phyloP scores from a whole-genome alignment of 1,140 invertebrate species.

The Drosophila erecta region DNA sequence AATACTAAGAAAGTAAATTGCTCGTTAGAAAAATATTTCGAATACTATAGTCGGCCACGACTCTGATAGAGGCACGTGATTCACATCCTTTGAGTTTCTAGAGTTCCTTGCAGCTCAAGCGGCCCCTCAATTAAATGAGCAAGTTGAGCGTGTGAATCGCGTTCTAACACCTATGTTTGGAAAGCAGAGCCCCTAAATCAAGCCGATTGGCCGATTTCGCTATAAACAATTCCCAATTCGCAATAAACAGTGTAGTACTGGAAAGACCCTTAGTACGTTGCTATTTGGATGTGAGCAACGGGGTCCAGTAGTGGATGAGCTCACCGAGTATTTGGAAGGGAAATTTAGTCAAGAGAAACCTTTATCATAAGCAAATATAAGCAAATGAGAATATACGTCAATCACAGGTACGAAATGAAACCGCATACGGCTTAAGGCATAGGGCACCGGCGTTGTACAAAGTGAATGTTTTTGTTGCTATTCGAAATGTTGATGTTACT shows the following conservation, averaged over 20 bases:
- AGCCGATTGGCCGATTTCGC: not conserved
- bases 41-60: too few relatives aligned
- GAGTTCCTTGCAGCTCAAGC: not conserved
- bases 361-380: not conserved
- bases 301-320: not conserved
- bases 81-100: too few relatives aligned
- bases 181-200: slow-evolving; percentile 2
- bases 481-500: not conserved
- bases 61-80: too few relatives aligned
- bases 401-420: not conserved
- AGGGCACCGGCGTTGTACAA: too few relatives aligned
- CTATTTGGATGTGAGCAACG: not conserved
- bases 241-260: too few relatives aligned
- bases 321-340: not conserved
- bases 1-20: too few relatives aligned
- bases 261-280: not conserved
- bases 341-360: not conserved
- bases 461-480: not conserved
- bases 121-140: not conserved
- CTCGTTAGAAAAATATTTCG: too few relatives aligned
- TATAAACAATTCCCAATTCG: too few relatives aligned
- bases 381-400: not conserved
- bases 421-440: too few relatives aligned
- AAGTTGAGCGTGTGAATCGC: slow-evolving; percentile 5
- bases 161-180: not conserved